phyloP scores from a whole-genome alignment of 2,797 vertebrate species.

The Sebastes itinus region DNA sequence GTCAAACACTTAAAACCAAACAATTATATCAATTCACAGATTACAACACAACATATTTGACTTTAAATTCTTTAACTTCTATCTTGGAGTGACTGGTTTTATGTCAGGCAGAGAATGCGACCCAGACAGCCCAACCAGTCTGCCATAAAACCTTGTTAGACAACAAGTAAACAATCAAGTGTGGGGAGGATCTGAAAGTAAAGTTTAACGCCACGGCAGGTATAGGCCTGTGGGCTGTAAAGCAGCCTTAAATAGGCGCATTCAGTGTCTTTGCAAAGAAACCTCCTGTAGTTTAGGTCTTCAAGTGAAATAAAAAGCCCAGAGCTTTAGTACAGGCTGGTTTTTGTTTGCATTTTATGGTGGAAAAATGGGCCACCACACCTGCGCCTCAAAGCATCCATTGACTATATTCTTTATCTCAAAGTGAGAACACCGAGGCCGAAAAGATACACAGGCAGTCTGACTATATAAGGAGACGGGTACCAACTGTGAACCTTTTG shows the following conservation, averaged over 20 bases:
- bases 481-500: neutral
- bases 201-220: conserved; percentile 68
- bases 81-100: neutral
- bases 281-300: conserved; percentile 67
- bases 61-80: neutral
- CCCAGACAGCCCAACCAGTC: conserved; percentile 38
- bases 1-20: neutral
- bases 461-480: neutral
- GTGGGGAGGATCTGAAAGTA: conserved; percentile 53
- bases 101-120: conserved; percentile 39
- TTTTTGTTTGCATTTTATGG: conserved; percentile 64
- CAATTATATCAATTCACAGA: neutral
- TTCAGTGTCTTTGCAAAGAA: conserved; percentile 54
- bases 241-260: conserved; percentile 62
- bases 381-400: conserved; percentile 47
- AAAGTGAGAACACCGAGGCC: conserved; percentile 19
- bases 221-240: conserved; percentile 61
- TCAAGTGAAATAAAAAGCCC: conserved; percentile 37
- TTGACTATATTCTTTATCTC: conserved; percentile 16
- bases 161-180: conserved; percentile 74
- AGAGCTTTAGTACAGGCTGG: conserved; percentile 30
- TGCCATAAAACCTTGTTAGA: conserved; percentile 67
- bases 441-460: neutral
- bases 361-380: conserved; percentile 51
- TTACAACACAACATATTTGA: neutral